Percentiles rank a stretch among this genome's conserved stretches.
These are phyloP conservation scores for Volucella bombylans DNA, from an alignment of 2,888 invertebrate species.

Conservation along the genomic window DNA sequence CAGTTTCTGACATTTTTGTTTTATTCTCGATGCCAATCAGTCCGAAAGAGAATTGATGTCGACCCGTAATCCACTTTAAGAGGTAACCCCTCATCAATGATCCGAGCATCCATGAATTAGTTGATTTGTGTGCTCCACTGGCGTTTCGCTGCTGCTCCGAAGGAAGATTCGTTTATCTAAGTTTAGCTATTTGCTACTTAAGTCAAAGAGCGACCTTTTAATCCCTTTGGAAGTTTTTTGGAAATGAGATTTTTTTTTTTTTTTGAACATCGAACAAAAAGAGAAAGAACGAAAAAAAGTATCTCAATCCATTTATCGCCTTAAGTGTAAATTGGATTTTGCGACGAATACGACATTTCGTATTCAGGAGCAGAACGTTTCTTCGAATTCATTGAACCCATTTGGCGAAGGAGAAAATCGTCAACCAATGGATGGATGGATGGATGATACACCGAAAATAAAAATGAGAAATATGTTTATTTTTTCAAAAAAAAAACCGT, in stretches of 20 bases:
- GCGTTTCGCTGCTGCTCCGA: slow-evolving; percentile 21
- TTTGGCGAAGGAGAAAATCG: not conserved
- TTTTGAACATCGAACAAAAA: slow-evolving; percentile 28
- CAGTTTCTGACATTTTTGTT: slow-evolving; percentile 43
- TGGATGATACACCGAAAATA: not conserved
- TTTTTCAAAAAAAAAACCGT: slow-evolving; percentile 8
- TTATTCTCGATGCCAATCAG: slow-evolving; percentile 24
- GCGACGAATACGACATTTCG: slow-evolving; percentile 47
- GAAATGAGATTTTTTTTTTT: slow-evolving; percentile 57
- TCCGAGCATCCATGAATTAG: slow-evolving; percentile 38
- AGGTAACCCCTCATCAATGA: slow-evolving; percentile 10
- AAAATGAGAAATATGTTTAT: slow-evolving; percentile 7
- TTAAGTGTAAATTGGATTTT: slow-evolving; percentile 74
- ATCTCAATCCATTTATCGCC: slow-evolving; percentile 70
- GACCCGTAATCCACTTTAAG: slow-evolving; percentile 38
- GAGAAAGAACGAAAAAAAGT: slow-evolving; percentile 28
- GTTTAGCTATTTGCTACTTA: slow-evolving; percentile 66
- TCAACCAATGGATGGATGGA: not conserved
- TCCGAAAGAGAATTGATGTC: slow-evolving; percentile 1
- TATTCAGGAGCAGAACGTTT: slow-evolving; percentile 48
- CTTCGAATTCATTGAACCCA: slow-evolving; percentile 61
- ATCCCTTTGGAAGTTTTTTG: slow-evolving; percentile 60
- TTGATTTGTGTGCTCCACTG: slow-evolving; percentile 32
- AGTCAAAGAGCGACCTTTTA: slow-evolving; percentile 73
- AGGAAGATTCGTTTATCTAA: slow-evolving; percentile 57